Conservation (phyloP, 1,140 invertebrate genomes). For the Temnothorax curvispinosus region DNA sequence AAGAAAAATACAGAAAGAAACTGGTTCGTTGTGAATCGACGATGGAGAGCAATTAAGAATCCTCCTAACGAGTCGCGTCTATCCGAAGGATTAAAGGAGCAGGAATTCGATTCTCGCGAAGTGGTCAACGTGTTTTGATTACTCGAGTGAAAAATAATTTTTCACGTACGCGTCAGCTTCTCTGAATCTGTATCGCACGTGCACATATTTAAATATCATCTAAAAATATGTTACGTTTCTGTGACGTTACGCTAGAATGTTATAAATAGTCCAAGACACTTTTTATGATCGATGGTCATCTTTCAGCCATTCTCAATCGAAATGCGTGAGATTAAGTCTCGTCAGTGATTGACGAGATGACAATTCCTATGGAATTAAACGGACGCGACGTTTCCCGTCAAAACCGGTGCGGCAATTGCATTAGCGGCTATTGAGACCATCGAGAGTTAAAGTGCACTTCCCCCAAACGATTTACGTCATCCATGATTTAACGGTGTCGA, state of each 20-base stretch:
- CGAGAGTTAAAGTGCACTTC: constrained; percentile 66
- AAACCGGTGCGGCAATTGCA: constrained; percentile 60
- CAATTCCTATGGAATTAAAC: constrained; percentile 47
- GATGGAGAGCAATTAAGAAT: constrained; percentile 48
- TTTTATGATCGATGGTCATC: constrained; percentile 45
- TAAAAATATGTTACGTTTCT: constrained; percentile 44
- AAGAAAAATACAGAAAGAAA: constrained; percentile 32
- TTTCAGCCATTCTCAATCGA: constrained; percentile 15
- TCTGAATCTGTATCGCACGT: not conserved
- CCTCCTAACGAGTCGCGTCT: not conserved
- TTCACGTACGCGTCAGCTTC: constrained; percentile 20
- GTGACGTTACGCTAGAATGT: not conserved
- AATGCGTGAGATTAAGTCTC: constrained; percentile 7
- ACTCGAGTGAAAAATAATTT: constrained; percentile 41
- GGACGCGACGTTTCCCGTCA: constrained; percentile 28
- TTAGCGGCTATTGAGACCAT: constrained; percentile 51
- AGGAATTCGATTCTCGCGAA: not conserved
- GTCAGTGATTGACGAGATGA: constrained; percentile 12
- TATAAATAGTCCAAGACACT: constrained; percentile 26
- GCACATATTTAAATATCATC: constrained; percentile 30
- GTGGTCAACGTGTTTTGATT: constrained; percentile 27
- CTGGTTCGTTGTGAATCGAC: not conserved
- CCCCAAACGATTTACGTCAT: constrained; percentile 62
- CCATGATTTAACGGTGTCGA: constrained; percentile 60
- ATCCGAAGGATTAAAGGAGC: not conserved